Base-by-base conservation (phyloP, 2,888 invertebrate genomes). In the Spodoptera exigua region DNA sequence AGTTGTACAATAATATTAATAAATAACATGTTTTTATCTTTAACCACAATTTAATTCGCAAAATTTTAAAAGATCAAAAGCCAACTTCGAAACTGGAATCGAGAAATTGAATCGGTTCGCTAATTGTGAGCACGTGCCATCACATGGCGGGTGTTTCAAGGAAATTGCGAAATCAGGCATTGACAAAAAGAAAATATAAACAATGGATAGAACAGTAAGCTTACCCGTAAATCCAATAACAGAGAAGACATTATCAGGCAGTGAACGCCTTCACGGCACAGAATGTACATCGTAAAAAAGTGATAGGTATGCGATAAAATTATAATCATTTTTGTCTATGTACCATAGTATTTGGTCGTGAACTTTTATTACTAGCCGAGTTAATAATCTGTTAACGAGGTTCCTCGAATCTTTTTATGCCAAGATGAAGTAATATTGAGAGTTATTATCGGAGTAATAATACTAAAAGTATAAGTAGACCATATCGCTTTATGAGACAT, bases 111-210 rank as follows among this genome's bases (percentile, higher is more conserved):
- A 59, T 55, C 39, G 43, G 53, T 56, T 65, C 45, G 18, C 21
- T 74, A 76, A 74, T 76, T 64, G 62, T 40, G 18, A 47, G 41
- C 43, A 58, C 51, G 40, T 67, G 61, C 27, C 49, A 61, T 58
- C 55, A 61, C 53, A 58, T 35, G 40, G 32, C 43, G 41, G 54
- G 37, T 56, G 61, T 46, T 49, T 18, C 27, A 41, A 65, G 72
- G 72, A 74, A 72, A 80, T 80, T 80, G 68, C 65, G 49, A 69
- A 79, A 79, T 76, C 76, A 80, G 69, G 77, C 63, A 78, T 79
- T 74, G 56, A 46, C 72, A 75, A 27, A 74, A 80, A 74, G 71
- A 79, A 78, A 82, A 80, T 72, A 78, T 77, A 80, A 80, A 80
- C 80, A 81, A 79, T 64, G 71, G 62, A 58, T 69, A 51, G 59